Evolutionary conservation across 2,888 invertebrate genomes (phyloP).

Genomic region (Apantesis nais): DNA sequence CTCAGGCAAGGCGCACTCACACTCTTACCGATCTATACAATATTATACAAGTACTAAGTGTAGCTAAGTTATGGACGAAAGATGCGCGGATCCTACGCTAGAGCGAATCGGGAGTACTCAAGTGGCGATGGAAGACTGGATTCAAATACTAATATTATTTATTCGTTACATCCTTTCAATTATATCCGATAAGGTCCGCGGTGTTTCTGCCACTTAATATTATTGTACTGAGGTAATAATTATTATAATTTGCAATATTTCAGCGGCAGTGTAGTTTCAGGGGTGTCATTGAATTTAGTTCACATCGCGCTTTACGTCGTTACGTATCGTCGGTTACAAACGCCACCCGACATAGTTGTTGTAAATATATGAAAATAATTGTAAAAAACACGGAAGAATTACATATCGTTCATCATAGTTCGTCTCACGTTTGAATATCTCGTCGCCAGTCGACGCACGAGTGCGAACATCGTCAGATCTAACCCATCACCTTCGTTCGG

Average conservation of each 20-base stretch:
- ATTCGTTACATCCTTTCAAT: slow-evolving; percentile 41
- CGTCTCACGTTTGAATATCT: slow-evolving; percentile 5
- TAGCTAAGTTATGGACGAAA: slow-evolving; percentile 72
- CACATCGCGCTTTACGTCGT: slow-evolving; percentile 15
- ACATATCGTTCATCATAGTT: not conserved
- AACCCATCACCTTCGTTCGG: not conserved
- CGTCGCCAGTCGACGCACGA: slow-evolving; percentile 4
- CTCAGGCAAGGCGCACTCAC: slow-evolving; percentile 40
- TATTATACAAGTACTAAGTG: slow-evolving; percentile 66
- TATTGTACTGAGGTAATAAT: slow-evolving; percentile 56
- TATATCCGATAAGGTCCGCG: slow-evolving; percentile 35
- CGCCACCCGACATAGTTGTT: slow-evolving; percentile 13
- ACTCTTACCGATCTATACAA: slow-evolving; percentile 56
- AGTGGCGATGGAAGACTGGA: slow-evolving; percentile 72
- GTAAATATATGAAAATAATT: slow-evolving; percentile 31
- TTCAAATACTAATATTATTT: slow-evolving; percentile 52
- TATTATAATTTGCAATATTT: slow-evolving; percentile 44
- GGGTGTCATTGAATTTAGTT: slow-evolving; percentile 12
- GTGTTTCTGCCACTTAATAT: slow-evolving; percentile 57
- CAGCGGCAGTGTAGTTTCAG: slow-evolving; percentile 55
- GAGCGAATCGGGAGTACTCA: slow-evolving; percentile 38
- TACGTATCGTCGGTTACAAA: slow-evolving; percentile 3
- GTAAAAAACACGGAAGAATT: slow-evolving; percentile 49
- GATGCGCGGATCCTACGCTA: slow-evolving; percentile 61
- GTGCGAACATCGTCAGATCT: slow-evolving; percentile 3